phyloP scores from a whole-genome alignment of 2,888 invertebrate species.

The Periphyllus acericola region DNA sequence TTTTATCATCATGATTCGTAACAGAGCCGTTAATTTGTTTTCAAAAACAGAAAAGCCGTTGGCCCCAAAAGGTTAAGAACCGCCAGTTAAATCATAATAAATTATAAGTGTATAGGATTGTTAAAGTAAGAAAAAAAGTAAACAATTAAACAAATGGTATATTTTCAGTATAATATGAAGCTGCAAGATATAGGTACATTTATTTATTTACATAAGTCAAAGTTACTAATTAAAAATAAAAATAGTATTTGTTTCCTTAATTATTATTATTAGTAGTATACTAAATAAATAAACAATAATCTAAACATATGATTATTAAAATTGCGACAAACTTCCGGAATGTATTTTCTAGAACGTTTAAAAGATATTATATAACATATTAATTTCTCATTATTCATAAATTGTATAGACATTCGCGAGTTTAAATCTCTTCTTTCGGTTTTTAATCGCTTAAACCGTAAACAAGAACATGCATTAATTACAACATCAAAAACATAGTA shows the following conservation, averaged over 20 bases:
- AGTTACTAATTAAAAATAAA: not conserved
- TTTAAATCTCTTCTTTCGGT: not conserved
- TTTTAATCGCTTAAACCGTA: not conserved
- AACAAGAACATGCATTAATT: not conserved
- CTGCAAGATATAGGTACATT: conserved; percentile 34
- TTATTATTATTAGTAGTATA: not conserved
- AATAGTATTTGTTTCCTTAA: not conserved
- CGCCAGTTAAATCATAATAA: too few species aligned
- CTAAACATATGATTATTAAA: conserved; percentile 9
- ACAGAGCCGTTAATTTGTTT: too few species aligned
- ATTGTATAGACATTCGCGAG: not conserved
- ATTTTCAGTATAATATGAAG: conserved; percentile 43
- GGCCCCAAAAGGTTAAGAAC: too few species aligned
- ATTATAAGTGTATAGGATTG: not conserved
- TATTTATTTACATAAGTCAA: conserved; percentile 44
- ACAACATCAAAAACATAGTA: too few species aligned
- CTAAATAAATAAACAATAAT: not conserved
- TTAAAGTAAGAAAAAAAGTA: not conserved
- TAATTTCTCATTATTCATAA: not conserved
- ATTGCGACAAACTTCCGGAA: not conserved
- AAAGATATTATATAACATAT: not conserved
- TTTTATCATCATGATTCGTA: too few species aligned
- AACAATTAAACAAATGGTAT: conserved; percentile 41
- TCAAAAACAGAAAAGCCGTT: too few species aligned
- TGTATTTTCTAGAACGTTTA: not conserved